These are phyloP conservation scores for Luehdorfia chinensis DNA, from an alignment of 1,140 invertebrate species.

Conservation along the genomic window DNA sequence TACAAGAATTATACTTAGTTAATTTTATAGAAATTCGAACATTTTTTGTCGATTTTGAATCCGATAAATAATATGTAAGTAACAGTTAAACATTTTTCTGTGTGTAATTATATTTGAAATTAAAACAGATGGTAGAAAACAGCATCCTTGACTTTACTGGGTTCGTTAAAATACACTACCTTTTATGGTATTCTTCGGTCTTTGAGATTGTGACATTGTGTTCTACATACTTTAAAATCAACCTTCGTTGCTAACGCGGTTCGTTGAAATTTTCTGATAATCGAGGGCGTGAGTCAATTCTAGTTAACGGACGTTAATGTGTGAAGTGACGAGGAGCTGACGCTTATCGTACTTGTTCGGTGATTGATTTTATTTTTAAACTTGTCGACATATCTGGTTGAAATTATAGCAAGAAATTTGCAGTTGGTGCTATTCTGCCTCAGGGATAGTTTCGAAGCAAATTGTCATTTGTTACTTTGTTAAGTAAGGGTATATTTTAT, in stretches of 20 bases:
- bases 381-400: constrained; percentile 8
- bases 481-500: too few species aligned
- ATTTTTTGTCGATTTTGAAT: neutral
- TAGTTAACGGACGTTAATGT: constrained; percentile 10
- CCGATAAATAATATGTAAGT: constrained; percentile 7
- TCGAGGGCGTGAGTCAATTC: constrained; percentile 14
- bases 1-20: neutral
- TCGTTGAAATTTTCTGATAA: constrained; percentile 11
- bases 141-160: constrained; percentile 25
- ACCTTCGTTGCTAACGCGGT: constrained; percentile 3
- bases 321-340: constrained; percentile 4
- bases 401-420: too few species aligned
- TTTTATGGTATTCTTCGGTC: constrained; percentile 36
- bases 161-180: constrained; percentile 37
- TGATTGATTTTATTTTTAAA: constrained; percentile 16
- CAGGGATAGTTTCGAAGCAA: too few species aligned
- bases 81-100: neutral
- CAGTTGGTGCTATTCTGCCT: too few species aligned
- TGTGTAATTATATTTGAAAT: neutral
- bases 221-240: constrained; percentile 17
- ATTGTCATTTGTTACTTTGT: too few species aligned
- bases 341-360: constrained; percentile 3
- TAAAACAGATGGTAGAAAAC: constrained; percentile 15
- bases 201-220: constrained; percentile 24
- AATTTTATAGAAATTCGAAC: too few species aligned